These are phyloP conservation scores for Lordiphosa clarofinis DNA, from an alignment of 1,140 invertebrate species.

Conservation along the genomic window DNA sequence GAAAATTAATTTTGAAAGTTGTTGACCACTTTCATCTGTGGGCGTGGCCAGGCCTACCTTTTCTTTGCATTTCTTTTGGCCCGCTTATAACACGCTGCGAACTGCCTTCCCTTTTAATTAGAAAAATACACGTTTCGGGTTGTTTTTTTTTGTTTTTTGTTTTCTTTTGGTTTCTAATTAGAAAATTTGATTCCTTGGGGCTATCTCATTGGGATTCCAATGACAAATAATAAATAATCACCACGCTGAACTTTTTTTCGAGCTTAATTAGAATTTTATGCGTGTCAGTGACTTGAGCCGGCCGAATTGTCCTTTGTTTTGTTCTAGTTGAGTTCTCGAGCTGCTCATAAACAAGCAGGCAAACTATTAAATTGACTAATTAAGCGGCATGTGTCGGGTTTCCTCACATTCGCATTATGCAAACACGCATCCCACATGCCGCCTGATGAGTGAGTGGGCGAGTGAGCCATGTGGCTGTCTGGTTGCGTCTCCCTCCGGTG, in stretches of 20 bases:
- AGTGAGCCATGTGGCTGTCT: too few species aligned
- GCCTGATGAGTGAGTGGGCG: conserved; percentile 29
- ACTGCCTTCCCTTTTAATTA: conserved; percentile 58
- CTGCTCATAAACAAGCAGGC: conserved; percentile 58
- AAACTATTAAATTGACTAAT: conserved; percentile 76
- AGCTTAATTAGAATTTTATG: conserved; percentile 65
- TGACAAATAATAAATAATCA: conserved; percentile 66
- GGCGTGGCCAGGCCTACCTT: conserved; percentile 27
- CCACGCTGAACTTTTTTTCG: conserved; percentile 38
- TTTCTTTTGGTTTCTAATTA: conserved; percentile 35
- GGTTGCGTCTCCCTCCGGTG: too few species aligned
- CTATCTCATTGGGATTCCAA: conserved; percentile 2
- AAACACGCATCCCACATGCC: conserved; percentile 45
- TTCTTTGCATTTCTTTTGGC: conserved; percentile 29
- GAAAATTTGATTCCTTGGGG: conserved; percentile 48
- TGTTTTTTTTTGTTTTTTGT: conserved; percentile 32
- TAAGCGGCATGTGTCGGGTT: conserved; percentile 49
- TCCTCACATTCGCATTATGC: conserved; percentile 53
- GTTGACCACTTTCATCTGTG: conserved; percentile 40
- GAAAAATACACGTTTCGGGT: conserved; percentile 48
- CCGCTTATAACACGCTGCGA: conserved; percentile 29
- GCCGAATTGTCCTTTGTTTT: conserved; percentile 3
- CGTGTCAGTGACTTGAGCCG: conserved; percentile 31
- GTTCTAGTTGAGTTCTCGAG: background rate
- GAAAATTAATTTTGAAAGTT: conserved; percentile 75